Percentiles rank a stretch among this genome's conserved stretches.
These are phyloP conservation scores for Beaufortia kweichowensis DNA, from an alignment of 2,113 vertebrate species.

Conservation along the genomic window DNA sequence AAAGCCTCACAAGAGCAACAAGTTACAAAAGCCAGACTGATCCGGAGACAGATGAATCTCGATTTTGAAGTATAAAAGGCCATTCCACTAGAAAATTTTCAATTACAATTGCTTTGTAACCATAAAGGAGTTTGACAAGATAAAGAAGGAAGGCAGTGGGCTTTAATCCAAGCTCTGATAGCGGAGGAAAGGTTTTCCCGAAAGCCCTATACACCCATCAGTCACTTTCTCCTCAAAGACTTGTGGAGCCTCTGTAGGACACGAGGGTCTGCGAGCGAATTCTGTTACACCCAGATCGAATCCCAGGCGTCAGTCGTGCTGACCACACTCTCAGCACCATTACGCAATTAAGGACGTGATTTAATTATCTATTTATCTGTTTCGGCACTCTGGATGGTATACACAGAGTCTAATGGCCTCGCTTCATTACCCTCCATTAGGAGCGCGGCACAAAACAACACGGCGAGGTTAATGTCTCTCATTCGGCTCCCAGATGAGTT, in stretches of 20 bases:
- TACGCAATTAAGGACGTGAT: constrained; percentile 56
- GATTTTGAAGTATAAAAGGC: constrained; percentile 7
- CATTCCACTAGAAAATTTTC: neutral
- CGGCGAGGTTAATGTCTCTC: constrained; percentile 56
- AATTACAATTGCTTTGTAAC: constrained; percentile 37
- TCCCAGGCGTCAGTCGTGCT: constrained; percentile 40
- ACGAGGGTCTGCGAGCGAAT: neutral
- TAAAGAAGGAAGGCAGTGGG: neutral
- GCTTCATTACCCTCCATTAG: constrained; percentile 65
- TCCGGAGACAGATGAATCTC: constrained; percentile 16
- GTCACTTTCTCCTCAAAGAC: constrained; percentile 1
- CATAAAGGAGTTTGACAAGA: constrained; percentile 20
- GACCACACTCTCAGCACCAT: constrained; percentile 41
- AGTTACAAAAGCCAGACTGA: constrained; percentile 10
- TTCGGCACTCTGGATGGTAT: constrained; percentile 51
- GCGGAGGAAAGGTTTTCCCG: constrained; percentile 1
- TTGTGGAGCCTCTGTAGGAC: constrained; percentile 13
- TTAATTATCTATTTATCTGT: constrained; percentile 64
- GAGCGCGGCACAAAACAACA: constrained; percentile 53
- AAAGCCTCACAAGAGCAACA: too few species aligned
- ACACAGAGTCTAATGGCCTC: constrained; percentile 50
- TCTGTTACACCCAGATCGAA: constrained; percentile 43
- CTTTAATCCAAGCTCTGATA: constrained; percentile 20
- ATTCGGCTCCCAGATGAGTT: constrained; percentile 51
- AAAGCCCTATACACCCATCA: neutral